Evolutionary conservation across 2,888 invertebrate species (phyloP).

Genomic region (Cerceris ruficornis): DNA sequence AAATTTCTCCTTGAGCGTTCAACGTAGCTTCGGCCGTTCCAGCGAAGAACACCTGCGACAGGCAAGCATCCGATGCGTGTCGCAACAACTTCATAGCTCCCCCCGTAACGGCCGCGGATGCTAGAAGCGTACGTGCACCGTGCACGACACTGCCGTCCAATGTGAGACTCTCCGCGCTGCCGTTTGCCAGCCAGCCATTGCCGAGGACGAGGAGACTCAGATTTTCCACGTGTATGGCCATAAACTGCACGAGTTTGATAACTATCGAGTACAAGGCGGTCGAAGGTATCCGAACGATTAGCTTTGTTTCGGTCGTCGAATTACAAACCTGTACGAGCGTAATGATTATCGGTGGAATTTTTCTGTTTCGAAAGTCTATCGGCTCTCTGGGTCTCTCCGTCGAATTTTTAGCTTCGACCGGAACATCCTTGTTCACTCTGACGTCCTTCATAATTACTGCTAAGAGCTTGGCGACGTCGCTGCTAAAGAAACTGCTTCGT

Average conservation of each 20-base stretch:
- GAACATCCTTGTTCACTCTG: slow-evolving; percentile 90
- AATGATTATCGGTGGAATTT: slow-evolving; percentile 90
- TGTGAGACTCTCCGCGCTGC: slow-evolving; percentile 87
- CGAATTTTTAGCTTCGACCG: slow-evolving; percentile 60
- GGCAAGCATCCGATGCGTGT: slow-evolving; percentile 85
- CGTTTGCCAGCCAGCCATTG: slow-evolving; percentile 88
- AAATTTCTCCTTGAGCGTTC: slow-evolving; percentile 92
- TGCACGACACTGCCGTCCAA: slow-evolving; percentile 88
- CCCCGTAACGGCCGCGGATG: slow-evolving; percentile 87
- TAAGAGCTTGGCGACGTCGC: slow-evolving; percentile 92
- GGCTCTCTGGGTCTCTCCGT: slow-evolving; percentile 75
- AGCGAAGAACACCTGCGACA: slow-evolving; percentile 89
- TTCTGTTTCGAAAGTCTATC: slow-evolving; percentile 88
- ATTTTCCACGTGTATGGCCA: slow-evolving; percentile 92
- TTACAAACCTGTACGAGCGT: slow-evolving; percentile 89
- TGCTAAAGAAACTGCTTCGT: slow-evolving; percentile 93
- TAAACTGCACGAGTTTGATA: slow-evolving; percentile 84
- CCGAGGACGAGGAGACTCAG: slow-evolving; percentile 86
- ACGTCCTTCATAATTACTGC: slow-evolving; percentile 92
- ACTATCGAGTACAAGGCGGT: slow-evolving; percentile 9
- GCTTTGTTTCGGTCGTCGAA: too few relatives aligned
- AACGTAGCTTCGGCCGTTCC: slow-evolving; percentile 90
- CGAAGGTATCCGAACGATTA: too few relatives aligned
- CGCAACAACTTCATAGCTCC: slow-evolving; percentile 86
- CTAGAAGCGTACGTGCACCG: slow-evolving; percentile 87